Conservation (phyloP, 2,888 invertebrate species). For the Cerceris rybyensis region DNA sequence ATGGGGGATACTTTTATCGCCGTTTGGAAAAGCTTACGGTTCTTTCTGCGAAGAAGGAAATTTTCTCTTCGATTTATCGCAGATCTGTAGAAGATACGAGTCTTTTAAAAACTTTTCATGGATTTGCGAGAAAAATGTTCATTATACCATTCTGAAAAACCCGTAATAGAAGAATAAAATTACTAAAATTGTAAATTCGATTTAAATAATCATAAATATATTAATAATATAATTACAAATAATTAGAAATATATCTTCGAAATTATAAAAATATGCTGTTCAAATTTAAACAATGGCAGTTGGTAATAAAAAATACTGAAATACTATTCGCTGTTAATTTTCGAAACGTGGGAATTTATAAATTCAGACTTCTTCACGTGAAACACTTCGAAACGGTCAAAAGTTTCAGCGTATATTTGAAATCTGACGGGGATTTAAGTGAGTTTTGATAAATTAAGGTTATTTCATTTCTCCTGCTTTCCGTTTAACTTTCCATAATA, state of each 20-base stretch:
- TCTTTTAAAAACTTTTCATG: conserved; percentile 2
- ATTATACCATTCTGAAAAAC: no score
- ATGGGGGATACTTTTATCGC: not conserved
- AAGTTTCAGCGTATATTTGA: not conserved
- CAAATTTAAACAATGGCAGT: no score
- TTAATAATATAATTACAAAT: no score
- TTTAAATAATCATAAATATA: not conserved
- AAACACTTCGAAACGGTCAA: no score
- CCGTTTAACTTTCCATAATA: not conserved
- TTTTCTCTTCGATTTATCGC: conserved; percentile 17
- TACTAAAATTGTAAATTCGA: not conserved
- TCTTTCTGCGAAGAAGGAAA: not conserved
- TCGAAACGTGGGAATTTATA: no score
- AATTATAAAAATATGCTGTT: no score
- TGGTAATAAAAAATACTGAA: no score
- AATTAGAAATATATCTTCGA: no score
- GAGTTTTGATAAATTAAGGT: conserved; percentile 16
- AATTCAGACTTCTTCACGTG: no score
- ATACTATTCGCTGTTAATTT: no score
- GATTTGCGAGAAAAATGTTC: not conserved
- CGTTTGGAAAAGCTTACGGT: not conserved
- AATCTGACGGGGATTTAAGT: not conserved
- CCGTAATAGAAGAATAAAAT: not conserved
- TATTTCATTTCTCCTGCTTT: conserved; percentile 3
- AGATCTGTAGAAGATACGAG: not conserved